Base-by-base conservation (phyloP, 2,888 invertebrate species). In the Seladonia tumulorum region DNA sequence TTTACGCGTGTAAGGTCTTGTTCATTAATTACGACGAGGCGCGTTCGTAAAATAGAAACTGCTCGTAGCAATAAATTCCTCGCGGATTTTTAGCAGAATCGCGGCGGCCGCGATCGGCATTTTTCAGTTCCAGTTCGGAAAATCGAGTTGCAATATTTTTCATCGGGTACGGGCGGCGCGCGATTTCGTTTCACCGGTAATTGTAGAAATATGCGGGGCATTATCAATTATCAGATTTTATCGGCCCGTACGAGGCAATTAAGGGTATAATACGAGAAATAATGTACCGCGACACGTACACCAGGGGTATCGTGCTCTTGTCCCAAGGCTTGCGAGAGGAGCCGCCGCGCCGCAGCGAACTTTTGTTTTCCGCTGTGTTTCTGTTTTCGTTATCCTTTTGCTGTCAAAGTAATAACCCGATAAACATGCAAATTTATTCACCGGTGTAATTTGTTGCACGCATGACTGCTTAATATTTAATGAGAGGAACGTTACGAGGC, bases 341-440 rank as follows among this genome's bases (percentile, higher is more conserved):
- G 18, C 68, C 22, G 25, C 76, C 39, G n/a, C 39, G 18, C 68
- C 22, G 25, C 76, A 39, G n/a, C 39, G 45, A 71, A 47, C 68
- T 79, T 76, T 73, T 80, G 72, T 79, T 82, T 79, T 78, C 49
- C 45, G 66, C 57, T 7, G 66, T 18, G 29, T 66, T 70, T 42
- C 42, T 5, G 12, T n/a, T 57, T 57, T n/a, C 39, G 53, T 79
- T 73, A 79, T 63, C 35, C 42, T 83, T 74, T 45, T 66, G 70
- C 70, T 42, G 77, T 79, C 77, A 81, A 82, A 87, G 80, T 85
- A 87, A 87, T 89, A 81, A 57, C 76, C 81, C 63, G 87, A 87
- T 89, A 89, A 88, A 85, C 81, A 89, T 89, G 88, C 81, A 89
- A 89, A 89, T 89, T 81, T 82, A 79, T 85, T 82, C 85, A 47